A percentile compares a stretch with the other conserved stretches of the same genome.
These are phyloP conservation scores for Syndactyla subalaris DNA, from an alignment of 2,797 vertebrate species.

Conservation along the genomic window DNA sequence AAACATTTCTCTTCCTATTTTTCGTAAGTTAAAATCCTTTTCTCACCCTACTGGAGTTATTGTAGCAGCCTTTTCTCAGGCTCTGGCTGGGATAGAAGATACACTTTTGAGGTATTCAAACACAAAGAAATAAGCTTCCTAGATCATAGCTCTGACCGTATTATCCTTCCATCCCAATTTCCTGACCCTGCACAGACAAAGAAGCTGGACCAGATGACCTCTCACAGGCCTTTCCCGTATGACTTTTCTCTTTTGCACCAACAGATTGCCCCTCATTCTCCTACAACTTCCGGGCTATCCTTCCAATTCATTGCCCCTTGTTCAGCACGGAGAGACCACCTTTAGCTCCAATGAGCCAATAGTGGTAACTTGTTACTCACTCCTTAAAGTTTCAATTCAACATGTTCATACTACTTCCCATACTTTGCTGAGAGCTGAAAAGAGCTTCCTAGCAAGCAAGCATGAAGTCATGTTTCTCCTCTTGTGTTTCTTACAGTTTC, in stretches of 20 bases:
- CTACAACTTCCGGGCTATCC: background rate
- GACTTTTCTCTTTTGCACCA: background rate
- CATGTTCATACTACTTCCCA: background rate
- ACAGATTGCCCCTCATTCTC: background rate
- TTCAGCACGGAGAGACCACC: background rate
- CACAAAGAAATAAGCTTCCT: background rate
- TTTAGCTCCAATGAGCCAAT: background rate
- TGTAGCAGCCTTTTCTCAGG: background rate
- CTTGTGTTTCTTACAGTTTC: background rate
- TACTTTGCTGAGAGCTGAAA: background rate
- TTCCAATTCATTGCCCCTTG: background rate
- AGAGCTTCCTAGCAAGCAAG: background rate
- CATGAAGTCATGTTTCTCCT: background rate
- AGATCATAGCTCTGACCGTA: background rate
- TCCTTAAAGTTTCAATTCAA: background rate
- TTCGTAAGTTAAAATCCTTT: background rate
- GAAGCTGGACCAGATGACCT: background rate
- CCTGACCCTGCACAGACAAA: background rate
- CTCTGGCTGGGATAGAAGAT: background rate
- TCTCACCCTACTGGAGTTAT: background rate
- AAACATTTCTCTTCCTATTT: background rate
- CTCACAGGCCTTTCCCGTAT: background rate
- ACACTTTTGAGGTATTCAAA: background rate
- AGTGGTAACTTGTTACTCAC: background rate
- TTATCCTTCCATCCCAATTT: background rate